These are phyloP conservation scores for Arctia plantaginis DNA, from an alignment of 2,888 invertebrate species.

Conservation along the genomic window DNA sequence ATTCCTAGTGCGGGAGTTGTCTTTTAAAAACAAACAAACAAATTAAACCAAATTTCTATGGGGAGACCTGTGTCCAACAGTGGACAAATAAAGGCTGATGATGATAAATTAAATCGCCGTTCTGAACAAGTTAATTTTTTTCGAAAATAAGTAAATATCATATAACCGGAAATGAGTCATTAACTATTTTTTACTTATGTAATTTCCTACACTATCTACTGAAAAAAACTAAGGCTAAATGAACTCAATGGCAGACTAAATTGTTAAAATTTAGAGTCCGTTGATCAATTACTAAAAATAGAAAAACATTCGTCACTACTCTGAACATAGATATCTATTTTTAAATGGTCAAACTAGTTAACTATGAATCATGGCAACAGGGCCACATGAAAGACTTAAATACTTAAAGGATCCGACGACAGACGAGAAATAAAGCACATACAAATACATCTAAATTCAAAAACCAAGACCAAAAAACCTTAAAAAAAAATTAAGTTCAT, in stretches of 20 bases:
- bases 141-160: background rate
- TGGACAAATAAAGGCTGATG: too few species aligned
- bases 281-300: constrained; percentile 53
- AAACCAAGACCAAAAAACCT: background rate
- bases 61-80: too few species aligned
- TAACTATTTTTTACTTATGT: background rate
- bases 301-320: constrained; percentile 42
- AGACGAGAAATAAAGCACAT: background rate
- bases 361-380: constrained; percentile 23
- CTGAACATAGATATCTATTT: constrained; percentile 47
- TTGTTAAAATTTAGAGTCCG: constrained; percentile 47
- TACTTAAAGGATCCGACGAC: background rate
- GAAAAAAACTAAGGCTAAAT: constrained; percentile 18
- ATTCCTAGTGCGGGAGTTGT: too few species aligned
- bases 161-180: background rate
- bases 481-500: background rate
- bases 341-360: constrained; percentile 29
- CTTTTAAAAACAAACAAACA: too few species aligned
- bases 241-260: constrained; percentile 34
- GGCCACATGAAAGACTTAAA: background rate
- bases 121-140: too few species aligned
- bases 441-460: background rate
- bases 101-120: too few species aligned
- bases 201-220: background rate
- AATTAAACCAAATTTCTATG: too few species aligned